Conservation (phyloP, 2,113 vertebrate genomes). For the Polypterus bichir region DNA sequence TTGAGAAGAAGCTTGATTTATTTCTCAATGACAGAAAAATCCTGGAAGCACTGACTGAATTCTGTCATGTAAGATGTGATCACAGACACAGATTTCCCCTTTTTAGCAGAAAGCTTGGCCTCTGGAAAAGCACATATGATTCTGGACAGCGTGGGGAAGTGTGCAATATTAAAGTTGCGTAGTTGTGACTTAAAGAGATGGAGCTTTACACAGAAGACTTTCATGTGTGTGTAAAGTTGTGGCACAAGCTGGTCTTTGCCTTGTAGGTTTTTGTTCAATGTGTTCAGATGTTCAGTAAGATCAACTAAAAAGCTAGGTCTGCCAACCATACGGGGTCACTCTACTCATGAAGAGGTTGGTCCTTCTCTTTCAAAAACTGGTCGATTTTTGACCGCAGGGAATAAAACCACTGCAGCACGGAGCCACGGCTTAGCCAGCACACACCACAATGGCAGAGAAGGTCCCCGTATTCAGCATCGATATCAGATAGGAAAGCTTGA, state of each 20-base stretch:
- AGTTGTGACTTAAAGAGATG: no score
- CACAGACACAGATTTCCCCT: no score
- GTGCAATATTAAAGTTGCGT: no score
- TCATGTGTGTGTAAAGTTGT: neutral
- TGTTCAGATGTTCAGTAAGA: slow-evolving; percentile 2
- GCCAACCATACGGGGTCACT: slow-evolving; percentile 20
- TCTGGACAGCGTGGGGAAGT: no score
- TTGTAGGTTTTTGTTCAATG: slow-evolving; percentile 5
- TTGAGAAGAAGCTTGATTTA: no score
- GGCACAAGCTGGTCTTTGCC: slow-evolving; percentile 6
- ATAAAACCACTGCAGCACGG: slow-evolving; percentile 5
- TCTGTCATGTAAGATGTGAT: no score
- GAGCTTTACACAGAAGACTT: no score
- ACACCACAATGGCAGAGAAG: slow-evolving; percentile 11
- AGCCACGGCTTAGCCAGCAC: slow-evolving; percentile 4
- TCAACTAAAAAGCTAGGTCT: slow-evolving; percentile 13
- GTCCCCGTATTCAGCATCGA: slow-evolving; percentile 17
- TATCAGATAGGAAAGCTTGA: slow-evolving; percentile 5
- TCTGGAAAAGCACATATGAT: no score
- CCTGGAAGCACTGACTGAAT: no score
- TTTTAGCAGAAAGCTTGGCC: no score
- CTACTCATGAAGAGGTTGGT: slow-evolving; percentile 15
- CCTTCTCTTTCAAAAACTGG: slow-evolving; percentile 11
- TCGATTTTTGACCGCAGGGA: slow-evolving; percentile 9
- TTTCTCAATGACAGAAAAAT: no score